phyloP scores from a whole-genome alignment of 1,140 invertebrate species.

The Drosophila santomea region DNA sequence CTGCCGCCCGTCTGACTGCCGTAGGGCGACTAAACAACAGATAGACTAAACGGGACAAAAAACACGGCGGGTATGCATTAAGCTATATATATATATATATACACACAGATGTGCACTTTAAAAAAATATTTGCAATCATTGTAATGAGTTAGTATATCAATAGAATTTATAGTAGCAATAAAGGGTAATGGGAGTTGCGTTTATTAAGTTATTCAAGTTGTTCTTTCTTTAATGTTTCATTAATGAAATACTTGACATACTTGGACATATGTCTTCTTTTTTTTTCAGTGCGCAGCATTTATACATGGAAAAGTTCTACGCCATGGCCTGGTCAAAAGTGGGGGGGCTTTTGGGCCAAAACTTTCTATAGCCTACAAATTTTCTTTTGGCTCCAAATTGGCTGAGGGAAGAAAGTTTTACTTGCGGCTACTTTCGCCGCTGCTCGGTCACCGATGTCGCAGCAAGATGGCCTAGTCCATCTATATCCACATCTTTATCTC shows the following conservation, averaged over 20 bases:
- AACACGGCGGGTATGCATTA: conserved; percentile 14
- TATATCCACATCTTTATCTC: background rate
- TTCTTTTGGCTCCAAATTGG: conserved; percentile 78
- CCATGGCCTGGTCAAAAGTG: conserved; percentile 14
- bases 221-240: too few species aligned
- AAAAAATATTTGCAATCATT: background rate
- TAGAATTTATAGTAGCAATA: background rate
- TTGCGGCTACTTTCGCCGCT: conserved; percentile 70
- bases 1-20: conserved; percentile 17
- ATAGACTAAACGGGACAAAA: conserved; percentile 50
- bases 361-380: conserved; percentile 80
- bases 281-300: conserved; percentile 5
- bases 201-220: too few species aligned
- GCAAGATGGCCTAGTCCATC: background rate
- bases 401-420: conserved; percentile 72
- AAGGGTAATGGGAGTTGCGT: too few species aligned
- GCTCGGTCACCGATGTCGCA: conserved; percentile 17
- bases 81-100: background rate
- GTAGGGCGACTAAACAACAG: conserved; percentile 56
- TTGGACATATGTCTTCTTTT: too few species aligned
- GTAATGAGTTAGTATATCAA: too few species aligned
- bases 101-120: conserved; percentile 7
- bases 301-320: conserved; percentile 27
- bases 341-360: conserved; percentile 32
- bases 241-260: too few species aligned